These are phyloP conservation scores for Clanis bilineata DNA, from an alignment of 2,888 invertebrate genomes.

Conservation along the genomic window DNA sequence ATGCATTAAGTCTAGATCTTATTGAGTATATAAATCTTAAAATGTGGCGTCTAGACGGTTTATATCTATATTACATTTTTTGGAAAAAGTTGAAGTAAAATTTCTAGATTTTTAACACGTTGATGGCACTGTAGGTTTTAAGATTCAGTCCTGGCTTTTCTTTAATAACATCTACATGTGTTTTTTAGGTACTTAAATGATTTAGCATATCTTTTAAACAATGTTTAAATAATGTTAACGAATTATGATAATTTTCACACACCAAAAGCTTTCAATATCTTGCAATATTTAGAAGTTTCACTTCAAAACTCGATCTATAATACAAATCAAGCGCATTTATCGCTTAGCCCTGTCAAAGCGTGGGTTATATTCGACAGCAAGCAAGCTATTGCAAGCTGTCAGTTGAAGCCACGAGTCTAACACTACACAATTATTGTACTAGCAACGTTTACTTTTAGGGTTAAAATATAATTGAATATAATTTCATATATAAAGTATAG, in stretches of 20 bases:
- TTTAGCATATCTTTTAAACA: too few relatives aligned
- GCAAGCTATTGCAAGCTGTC: background rate
- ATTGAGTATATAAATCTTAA: too few relatives aligned
- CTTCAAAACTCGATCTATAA: background rate
- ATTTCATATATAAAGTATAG: background rate
- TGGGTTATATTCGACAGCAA: constrained; percentile 6
- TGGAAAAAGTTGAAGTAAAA: background rate
- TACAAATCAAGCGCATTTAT: background rate
- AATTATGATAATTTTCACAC: too few relatives aligned
- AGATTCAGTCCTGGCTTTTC: too few relatives aligned
- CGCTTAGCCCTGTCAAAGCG: background rate
- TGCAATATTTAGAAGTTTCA: background rate
- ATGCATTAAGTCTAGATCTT: too few relatives aligned
- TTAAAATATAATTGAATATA: background rate
- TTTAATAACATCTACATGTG: too few relatives aligned
- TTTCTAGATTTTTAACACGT: background rate
- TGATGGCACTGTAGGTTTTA: background rate
- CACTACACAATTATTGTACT: background rate
- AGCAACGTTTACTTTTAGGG: background rate
- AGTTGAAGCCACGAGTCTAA: background rate
- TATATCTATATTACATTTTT: background rate
- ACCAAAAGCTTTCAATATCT: too few relatives aligned
- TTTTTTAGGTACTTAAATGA: too few relatives aligned
- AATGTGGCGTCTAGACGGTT: background rate
- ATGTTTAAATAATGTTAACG: too few relatives aligned